Base-by-base conservation (phyloP, 2,113 vertebrate genomes). In the Nothobranchius furzeri region DNA sequence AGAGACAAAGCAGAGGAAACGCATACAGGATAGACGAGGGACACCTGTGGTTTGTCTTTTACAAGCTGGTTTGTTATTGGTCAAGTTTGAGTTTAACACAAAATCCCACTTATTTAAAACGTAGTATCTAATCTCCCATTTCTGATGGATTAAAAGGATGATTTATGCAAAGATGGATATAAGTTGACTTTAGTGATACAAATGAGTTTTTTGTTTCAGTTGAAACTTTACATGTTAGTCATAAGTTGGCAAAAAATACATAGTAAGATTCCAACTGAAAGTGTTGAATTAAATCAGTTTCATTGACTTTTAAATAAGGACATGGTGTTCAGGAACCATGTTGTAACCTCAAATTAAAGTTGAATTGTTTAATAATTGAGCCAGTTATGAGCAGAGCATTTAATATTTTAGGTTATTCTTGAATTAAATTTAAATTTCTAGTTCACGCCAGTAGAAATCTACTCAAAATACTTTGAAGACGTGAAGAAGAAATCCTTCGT, bases 21-120 rank as follows among this genome's bases (percentile, higher is more conserved):
- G 15, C 58, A 65, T 46, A 15, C 54, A 50, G 36, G 73, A 73
- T 25, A 52, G 40, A 36, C 62, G 13, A 63, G 35, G 20, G 25
- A 68, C 25, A 57, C 60, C 53, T 66, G 70, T 65, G 57, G 65
- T 68, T 63, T 54, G 65, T 53, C 51, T 51, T 6, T n/a, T 15
- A 40, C 15, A 58, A 11, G 30, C 53, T 69, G 40, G 37, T 63
- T 12, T 73, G 46, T 53, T 48, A 54, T 20, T 36, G 1, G 6
- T 52, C 47, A 25, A 50, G 25, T 11, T 55, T 49, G 46, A 15
- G 63, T 66, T 75, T 14, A 60, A 35, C 45, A 46, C 25, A 58
- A 37, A 8, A 17, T 6, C 35, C 24, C 7, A 47, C 52, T 9
- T 35, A 9, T 48, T 56, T 2, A 30, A 30, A 48, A 67, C 66